Evolutionary conservation across 2,888 invertebrate genomes (phyloP).

Genomic region (Pheosia gnoma): DNA sequence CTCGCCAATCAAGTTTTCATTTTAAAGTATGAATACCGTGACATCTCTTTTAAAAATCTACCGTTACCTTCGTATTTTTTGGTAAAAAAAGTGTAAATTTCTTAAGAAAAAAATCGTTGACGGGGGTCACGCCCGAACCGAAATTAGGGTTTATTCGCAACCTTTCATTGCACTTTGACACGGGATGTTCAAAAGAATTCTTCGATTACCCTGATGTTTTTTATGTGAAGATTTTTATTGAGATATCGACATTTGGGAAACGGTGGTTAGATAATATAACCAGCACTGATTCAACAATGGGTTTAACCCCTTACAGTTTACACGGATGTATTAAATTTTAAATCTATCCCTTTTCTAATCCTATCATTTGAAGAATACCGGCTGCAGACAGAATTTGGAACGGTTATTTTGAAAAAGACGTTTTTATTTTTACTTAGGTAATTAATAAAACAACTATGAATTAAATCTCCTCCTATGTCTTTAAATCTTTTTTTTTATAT

Average conservation of each 20-base stretch:
- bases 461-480: too few relatives aligned
- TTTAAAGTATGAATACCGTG: conserved; percentile 72
- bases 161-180: conserved; percentile 82
- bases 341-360: conserved; percentile 47
- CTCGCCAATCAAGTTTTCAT: conserved; percentile 81
- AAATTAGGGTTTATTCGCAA: conserved; percentile 80
- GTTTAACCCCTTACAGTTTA: conserved; percentile 66
- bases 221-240: conserved; percentile 68
- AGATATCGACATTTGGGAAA: conserved; percentile 71
- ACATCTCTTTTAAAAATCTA: conserved; percentile 69
- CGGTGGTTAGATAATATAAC: conserved; percentile 76
- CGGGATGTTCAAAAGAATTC: conserved; percentile 65
- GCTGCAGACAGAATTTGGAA: background rate
- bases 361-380: conserved; percentile 11
- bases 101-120: conserved; percentile 73
- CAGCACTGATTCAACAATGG: conserved; percentile 57
- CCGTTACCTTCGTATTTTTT: conserved; percentile 67
- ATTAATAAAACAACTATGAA: too few relatives aligned
- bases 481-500: too few relatives aligned
- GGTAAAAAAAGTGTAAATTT: conserved; percentile 74
- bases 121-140: conserved; percentile 80
- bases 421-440: too few relatives aligned
- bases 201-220: conserved; percentile 75
- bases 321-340: conserved; percentile 67
- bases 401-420: background rate